Conservation (phyloP, 2,113 vertebrate species). For the Malurus alboscapulatus region DNA sequence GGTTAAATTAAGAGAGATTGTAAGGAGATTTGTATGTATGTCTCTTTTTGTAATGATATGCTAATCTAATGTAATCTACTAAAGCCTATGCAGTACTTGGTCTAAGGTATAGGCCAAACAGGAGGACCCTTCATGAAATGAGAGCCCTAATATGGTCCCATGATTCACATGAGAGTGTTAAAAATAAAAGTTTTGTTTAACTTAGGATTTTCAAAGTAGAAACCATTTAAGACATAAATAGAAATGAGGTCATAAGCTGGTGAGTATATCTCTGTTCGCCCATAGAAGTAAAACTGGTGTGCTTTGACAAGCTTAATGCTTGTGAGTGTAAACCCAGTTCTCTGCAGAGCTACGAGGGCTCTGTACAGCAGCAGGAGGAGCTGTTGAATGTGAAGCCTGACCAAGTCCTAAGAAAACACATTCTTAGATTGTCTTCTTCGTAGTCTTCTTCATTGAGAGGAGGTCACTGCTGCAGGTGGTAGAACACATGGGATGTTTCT, state of each 20-base stretch:
- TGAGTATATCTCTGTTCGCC: not conserved
- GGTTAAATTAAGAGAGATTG: not conserved
- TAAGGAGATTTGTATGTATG: not conserved
- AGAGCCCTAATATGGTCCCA: not conserved
- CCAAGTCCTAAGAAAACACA: fast-evolving
- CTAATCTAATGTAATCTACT: not conserved
- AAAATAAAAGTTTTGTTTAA: not conserved
- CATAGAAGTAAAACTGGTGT: not conserved
- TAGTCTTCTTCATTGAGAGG: not conserved
- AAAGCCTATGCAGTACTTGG: not conserved
- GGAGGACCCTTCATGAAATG: not conserved
- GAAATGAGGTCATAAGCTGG: not conserved
- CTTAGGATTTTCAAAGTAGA: not conserved
- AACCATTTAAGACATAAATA: not conserved
- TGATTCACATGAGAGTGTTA: not conserved
- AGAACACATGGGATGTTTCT: not conserved
- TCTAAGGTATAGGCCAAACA: not conserved
- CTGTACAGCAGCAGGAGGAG: not conserved
- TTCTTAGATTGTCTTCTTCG: not conserved
- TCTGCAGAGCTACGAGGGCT: fast-evolving
- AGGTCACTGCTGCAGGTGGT: not conserved
- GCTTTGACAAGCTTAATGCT: not conserved
- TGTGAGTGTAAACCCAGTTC: not conserved
- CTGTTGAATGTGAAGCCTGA: not conserved
- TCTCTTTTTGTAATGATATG: not conserved